Evolutionary conservation across 2,888 invertebrate species (phyloP), one percentile per base, ranked within the genome.

Genomic region (Dioctria rufipes): DNA sequence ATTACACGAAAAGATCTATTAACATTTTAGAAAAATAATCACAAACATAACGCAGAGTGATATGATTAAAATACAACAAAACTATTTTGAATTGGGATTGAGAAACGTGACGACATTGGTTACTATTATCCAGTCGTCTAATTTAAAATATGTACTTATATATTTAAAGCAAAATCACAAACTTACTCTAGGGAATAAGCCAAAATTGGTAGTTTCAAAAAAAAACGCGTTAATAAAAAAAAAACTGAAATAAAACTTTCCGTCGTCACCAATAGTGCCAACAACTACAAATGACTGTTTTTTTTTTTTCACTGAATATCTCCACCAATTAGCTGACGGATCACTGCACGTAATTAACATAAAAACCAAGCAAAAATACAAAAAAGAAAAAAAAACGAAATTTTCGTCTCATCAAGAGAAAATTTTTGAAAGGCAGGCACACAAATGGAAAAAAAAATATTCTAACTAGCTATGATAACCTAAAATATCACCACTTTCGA

Each of bases 391-490:
- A 25, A 25, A 25, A 25, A 25, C 2, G 25, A 25, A 25, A 25
- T 25, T 25, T 25, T 25, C 25, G 25, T 25, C 25, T 25, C 25
- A 25, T 25, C 25, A 25, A 25, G 25, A 25, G 25, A 54, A 6
- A 11, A 8, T 0, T 54, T 11, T 54, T 54, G 54, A n/a, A 54
- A 54, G 11, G 54, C 54, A n/a, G 25, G n/a, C n/a, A 25, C 25
- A 25, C 25, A 25, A 25, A 54, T 11, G 54, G 54, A 54, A 54
- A 11, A 54, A 54, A 25, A 54, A 46, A 54, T 54, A 9, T 51
- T 37, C 49, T 37, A 37, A 51, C 37, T 69, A 25, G 25, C 25
- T 25, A 25, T 25, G 25, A 69, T 69, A 69, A 69, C 69, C 69
- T 69, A 49, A 69, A 69, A 69, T 49, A 51, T 25, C 2, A 25